Evolutionary conservation across 2,888 invertebrate genomes (phyloP).

Genomic region (Cephonodes hylas): DNA sequence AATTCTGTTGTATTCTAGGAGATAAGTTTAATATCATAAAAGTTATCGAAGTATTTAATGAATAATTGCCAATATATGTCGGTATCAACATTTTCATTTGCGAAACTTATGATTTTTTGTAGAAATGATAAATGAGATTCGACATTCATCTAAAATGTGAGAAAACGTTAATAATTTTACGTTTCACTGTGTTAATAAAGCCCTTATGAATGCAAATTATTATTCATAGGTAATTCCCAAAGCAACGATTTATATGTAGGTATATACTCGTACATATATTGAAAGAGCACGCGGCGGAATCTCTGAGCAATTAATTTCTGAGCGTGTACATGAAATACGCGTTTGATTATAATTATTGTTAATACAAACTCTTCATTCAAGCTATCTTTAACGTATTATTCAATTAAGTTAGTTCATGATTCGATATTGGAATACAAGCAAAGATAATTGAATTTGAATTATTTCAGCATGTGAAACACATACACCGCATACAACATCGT

Average conservation of each 20-base stretch:
- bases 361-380: neutral
- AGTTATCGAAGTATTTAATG: neutral
- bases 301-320: neutral
- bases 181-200: neutral
- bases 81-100: neutral
- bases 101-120: too few relatives aligned
- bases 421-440: neutral
- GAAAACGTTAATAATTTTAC: too few relatives aligned
- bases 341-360: neutral
- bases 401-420: neutral
- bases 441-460: neutral
- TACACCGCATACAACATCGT: neutral
- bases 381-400: neutral
- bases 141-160: too few relatives aligned
- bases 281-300: neutral
- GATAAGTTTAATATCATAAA: neutral
- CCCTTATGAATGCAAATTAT: neutral
- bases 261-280: too few relatives aligned
- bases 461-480: neutral
- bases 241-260: neutral
- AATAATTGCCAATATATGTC: neutral
- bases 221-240: neutral
- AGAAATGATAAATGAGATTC: too few relatives aligned
- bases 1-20: too few relatives aligned
- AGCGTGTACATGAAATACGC: neutral